Evolutionary conservation across 1,140 invertebrate species (phyloP), one percentile per base, ranked within the genome.

Genomic region (Bombus sibiricus): DNA sequence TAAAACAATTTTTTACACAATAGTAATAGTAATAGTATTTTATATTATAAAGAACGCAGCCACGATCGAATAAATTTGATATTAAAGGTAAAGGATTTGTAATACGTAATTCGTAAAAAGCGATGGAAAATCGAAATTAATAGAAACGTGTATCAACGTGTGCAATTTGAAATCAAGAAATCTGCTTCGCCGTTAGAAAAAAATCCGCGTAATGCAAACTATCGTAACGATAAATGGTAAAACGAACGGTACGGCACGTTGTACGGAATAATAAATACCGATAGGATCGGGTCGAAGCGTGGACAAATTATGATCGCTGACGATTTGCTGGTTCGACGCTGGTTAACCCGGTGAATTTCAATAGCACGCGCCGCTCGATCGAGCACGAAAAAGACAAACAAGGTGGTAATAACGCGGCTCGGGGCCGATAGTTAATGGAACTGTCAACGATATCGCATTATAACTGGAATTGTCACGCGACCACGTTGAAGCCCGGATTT

Each of bases 311-410:
- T 81, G 83, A 85, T 85, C 78, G 83, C 43, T 85, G 78, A 41
- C 77, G 83, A 81, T 85, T 85, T 73, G 43, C 68, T 81, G 83
- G 83, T 59, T 79, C 82, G 75, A 69, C 82, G 76, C 64, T 47
- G 71, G 73, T 83, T 59, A 59, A 22, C 32, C 47, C 43, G 83
- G 41, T 62, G 83, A 81, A 72, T 85, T 81, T 85, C 77, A 81
- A 85, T 85, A 64, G 83, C 78, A 72, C 69, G 83, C 66, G 76
- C 34, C 59, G 81, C 73, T 83, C 82, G 82, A 79, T 84, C 76
- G 82, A 84, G 82, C 83, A 81, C 78, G 83, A 85, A 85, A 85
- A 85, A 85, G 83, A 85, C 83, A 85, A 85, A 85, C 78, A 85
- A 85, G 83, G 68, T 85, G 83, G 83, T 85, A 85, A 85, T 85